phyloP scores from a whole-genome alignment of 2,113 vertebrate genomes.

The Deroptyus accipitrinus region DNA sequence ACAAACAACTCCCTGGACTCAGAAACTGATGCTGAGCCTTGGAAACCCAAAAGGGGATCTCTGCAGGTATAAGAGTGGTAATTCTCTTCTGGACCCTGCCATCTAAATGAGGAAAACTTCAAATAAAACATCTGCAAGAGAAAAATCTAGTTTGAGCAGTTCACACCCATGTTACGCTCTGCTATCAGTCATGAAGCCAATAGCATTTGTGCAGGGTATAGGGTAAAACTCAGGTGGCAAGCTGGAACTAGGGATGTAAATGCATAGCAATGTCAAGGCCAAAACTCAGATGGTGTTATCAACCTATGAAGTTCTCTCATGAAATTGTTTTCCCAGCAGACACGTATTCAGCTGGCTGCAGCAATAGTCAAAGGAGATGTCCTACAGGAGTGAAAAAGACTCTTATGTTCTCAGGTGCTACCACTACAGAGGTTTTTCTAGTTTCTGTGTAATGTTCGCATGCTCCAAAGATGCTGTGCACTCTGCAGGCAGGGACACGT shows the following conservation, averaged over 20 bases:
- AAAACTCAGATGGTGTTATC: background rate
- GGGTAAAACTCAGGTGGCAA: background rate
- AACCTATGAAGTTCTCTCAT: background rate
- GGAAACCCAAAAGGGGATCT: background rate
- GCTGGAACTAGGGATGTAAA: background rate
- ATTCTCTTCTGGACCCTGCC: background rate
- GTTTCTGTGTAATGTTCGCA: background rate
- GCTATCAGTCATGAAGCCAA: background rate
- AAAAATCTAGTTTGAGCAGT: background rate
- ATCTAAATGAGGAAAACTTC: background rate
- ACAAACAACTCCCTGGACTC: background rate
- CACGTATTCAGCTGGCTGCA: background rate
- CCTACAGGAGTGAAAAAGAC: background rate
- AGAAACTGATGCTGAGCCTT: background rate
- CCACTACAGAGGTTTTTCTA: background rate
- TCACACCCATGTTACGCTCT: background rate
- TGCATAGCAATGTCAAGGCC: background rate
- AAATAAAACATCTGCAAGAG: background rate
- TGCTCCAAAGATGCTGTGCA: background rate
- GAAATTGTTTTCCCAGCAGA: background rate
- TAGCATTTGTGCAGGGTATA: background rate
- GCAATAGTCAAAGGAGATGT: background rate
- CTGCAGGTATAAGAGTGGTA: background rate
- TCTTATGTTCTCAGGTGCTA: background rate
- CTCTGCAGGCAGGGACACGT: background rate